Base-by-base conservation (phyloP, 2,888 invertebrate species). In the Coleophora deauratella region DNA sequence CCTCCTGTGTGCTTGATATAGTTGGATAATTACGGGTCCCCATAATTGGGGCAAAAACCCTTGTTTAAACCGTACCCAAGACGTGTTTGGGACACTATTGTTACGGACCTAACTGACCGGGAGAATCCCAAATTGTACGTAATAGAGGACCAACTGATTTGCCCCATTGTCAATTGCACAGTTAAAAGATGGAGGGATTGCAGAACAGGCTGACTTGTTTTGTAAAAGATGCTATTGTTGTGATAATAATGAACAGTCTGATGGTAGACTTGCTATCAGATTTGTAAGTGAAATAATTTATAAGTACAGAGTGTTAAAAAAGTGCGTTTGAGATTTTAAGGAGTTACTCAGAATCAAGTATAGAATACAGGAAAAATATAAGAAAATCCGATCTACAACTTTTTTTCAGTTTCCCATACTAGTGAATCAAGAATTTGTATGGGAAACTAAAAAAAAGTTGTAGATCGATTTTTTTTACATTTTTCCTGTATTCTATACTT, bases 31-130 rank as follows among this genome's bases (percentile, higher is more conserved):
- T 77, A 77, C 62, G 60, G 58, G 62, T 66, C 66, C 65, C 12
- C 59, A 63, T 79, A 81, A 80, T 82, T 78, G 76, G 70, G 68
- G 66, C 63, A 73, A 77, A 79, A 76, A 69, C 76, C 79, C 80
- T 78, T 78, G 78, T 78, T 84, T 78, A 75, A 75, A 70, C 62
- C 64, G 62, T 61, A 50, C 60, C 67, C 61, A 62, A 62, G 66
- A 66, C 72, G 82, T 84, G 84, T 62, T 49, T 61, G 73, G 77
- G 84, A 82, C 82, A 77, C 66, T 57, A 75, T 80, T 80, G 77
- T 78, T 55, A 46, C 54, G 51, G 52, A 66, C 61, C 53, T 51
- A 70, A 71, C 74, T 82, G 84, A 80, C 84, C 84, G 78, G 60
- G 63, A 61, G 66, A 72, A 77, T 79, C 70, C 59, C 61, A 79